These are phyloP conservation scores for Hippasteria phrygiana DNA, from an alignment of 53 echinoderm and acorn worm species.

Conservation along the genomic window DNA sequence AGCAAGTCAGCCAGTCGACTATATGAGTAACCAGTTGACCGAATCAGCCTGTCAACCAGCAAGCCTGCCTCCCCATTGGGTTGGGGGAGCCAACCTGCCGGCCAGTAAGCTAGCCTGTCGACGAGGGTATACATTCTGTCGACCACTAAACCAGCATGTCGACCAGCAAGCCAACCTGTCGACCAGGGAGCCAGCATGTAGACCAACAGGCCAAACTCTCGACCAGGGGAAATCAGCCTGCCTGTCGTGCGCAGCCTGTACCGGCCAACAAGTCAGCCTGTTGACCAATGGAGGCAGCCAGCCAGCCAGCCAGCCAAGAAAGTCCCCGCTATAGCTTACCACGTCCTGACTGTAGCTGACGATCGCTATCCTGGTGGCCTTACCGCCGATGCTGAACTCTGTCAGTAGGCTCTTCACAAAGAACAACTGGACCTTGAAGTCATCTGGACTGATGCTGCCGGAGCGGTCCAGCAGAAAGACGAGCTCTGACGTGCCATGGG, in stretches of 20 bases:
- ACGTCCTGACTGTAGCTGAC: constrained; percentile 66
- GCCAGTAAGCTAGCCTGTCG: neutral
- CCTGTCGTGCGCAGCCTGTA: no score
- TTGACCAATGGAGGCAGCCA: neutral
- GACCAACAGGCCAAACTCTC: no score
- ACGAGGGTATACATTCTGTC: no score
- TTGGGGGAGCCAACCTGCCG: neutral
- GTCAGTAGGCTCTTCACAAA: constrained; percentile 66
- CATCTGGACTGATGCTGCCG: constrained; percentile 45
- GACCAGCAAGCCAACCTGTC: neutral
- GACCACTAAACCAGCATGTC: neutral
- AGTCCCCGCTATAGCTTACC: constrained; percentile 11
- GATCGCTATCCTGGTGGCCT: constrained; percentile 53
- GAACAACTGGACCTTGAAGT: constrained; percentile 50
- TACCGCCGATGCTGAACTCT: constrained; percentile 52
- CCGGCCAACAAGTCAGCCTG: no score
- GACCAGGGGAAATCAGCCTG: no score
- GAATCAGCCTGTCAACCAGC: no score
- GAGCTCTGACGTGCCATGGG: constrained; percentile 58
- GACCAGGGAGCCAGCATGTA: no score
- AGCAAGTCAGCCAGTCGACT: no score
- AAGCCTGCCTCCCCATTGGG: no score
- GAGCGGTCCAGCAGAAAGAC: constrained; percentile 66
- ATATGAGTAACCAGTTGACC: no score
- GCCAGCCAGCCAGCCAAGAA: neutral